phyloP scores from a whole-genome alignment of 1,140 invertebrate species.

The Sipha flava region DNA sequence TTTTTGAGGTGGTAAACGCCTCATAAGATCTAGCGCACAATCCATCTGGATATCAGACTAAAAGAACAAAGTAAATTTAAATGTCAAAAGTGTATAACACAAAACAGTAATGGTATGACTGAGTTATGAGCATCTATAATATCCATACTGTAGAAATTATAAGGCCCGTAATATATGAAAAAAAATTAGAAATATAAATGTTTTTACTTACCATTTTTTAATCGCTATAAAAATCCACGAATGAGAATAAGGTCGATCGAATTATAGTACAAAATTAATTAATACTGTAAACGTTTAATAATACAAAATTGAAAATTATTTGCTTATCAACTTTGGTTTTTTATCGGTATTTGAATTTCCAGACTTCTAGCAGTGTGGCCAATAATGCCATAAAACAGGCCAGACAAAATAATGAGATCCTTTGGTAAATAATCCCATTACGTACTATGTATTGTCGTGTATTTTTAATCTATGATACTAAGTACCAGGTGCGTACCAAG shows the following conservation, averaged over 20 bases:
- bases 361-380: background rate
- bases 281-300: background rate
- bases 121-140: too few species aligned
- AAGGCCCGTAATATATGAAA: background rate
- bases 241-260: background rate
- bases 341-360: background rate
- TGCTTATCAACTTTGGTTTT: background rate
- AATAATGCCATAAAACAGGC: background rate
- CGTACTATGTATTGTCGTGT: too few species aligned
- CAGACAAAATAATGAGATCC: too few species aligned
- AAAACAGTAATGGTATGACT: background rate
- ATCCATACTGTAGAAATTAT: background rate
- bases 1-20: conserved; percentile 95
- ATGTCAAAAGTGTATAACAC: background rate
- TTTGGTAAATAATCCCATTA: too few species aligned
- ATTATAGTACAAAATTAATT: background rate
- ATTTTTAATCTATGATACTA: too few species aligned
- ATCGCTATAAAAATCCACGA: background rate
- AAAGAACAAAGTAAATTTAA: conserved; percentile 42
- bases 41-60: conserved; percentile 97
- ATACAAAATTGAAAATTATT: background rate
- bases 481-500: too few species aligned
- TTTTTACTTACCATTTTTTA: background rate
- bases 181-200: background rate
- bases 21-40: conserved; percentile 96